Conservation (phyloP, 2,888 invertebrate genomes). For the Sinohyriopsis cumingii region DNA sequence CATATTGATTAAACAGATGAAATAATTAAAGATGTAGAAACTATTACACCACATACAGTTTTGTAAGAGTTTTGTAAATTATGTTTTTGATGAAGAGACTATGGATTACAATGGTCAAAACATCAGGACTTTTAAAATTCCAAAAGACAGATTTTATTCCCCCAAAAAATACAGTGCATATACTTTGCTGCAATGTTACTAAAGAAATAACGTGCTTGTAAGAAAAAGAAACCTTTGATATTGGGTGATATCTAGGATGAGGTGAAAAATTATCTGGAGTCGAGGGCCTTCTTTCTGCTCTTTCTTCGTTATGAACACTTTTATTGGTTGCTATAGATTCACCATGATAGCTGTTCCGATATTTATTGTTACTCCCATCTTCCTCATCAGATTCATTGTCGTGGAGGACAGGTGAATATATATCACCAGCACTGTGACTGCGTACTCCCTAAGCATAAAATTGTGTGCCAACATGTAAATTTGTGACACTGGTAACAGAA, state of each 20-base stretch:
- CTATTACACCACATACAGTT: too few species aligned
- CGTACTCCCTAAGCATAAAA: constrained; percentile 23
- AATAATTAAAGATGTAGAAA: too few species aligned
- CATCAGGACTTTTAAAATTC: too few species aligned
- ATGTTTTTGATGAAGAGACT: too few species aligned
- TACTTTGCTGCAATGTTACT: too few species aligned
- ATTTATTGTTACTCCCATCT: neutral
- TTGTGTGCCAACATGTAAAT: too few species aligned
- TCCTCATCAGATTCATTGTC: constrained; percentile 24
- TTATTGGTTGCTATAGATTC: constrained; percentile 24
- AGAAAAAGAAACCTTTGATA: constrained; percentile 27
- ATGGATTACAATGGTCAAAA: too few species aligned
- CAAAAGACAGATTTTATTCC: too few species aligned
- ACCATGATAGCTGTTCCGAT: constrained; percentile 34
- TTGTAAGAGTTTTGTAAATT: too few species aligned
- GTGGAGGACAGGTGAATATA: constrained; percentile 16
- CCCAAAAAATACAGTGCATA: too few species aligned
- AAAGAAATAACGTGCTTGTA: neutral
- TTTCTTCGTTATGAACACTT: constrained; percentile 14
- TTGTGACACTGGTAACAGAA: too few species aligned
- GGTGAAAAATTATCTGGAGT: constrained; percentile 11
- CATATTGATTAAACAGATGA: too few species aligned
- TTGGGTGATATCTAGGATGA: constrained; percentile 18
- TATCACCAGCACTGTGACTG: constrained; percentile 39
- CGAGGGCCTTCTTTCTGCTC: constrained; percentile 7